Evolutionary conservation across 2,797 vertebrate genomes (phyloP).

Genomic region (Syndactyla subalaris): DNA sequence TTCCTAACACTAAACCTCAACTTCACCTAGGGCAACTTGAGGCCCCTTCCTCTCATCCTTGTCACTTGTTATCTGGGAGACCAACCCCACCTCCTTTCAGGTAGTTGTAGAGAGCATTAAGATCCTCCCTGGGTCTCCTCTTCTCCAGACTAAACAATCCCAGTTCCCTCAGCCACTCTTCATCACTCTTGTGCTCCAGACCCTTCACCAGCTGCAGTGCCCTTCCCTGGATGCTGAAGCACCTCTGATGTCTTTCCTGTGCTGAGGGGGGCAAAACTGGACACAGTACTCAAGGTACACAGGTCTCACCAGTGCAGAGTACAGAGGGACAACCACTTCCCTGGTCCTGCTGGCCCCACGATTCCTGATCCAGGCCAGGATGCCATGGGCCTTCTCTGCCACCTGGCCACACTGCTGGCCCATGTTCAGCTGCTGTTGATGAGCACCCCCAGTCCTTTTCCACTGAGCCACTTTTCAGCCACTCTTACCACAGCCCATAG

Average conservation of each 20-base stretch:
- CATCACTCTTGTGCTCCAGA: not conserved
- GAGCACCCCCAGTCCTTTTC: not conserved
- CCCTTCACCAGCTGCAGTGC: not conserved
- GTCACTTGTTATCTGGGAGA: not conserved
- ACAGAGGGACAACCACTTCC: not conserved
- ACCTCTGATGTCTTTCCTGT: not conserved
- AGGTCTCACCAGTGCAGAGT: not conserved
- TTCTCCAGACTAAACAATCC: not conserved
- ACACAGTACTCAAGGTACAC: not conserved
- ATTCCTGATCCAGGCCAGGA: not conserved
- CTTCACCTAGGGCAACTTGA: not conserved
- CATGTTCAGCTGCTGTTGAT: not conserved
- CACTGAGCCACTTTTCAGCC: not conserved
- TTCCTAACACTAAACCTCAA: not conserved
- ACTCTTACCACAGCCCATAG: not conserved
- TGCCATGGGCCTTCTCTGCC: not conserved
- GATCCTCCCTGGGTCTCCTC: not conserved
- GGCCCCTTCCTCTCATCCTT: not conserved
- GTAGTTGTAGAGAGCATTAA: not conserved
- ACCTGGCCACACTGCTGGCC: not conserved
- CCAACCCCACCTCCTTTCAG: not conserved
- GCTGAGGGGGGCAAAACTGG: not conserved
- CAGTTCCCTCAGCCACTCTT: not conserved
- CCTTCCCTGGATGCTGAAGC: not conserved
- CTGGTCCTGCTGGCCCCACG: not conserved